Evolutionary conservation across 92 coral and sea anemone genomes (phyloP).

Genomic region (Porites divaricata): DNA sequence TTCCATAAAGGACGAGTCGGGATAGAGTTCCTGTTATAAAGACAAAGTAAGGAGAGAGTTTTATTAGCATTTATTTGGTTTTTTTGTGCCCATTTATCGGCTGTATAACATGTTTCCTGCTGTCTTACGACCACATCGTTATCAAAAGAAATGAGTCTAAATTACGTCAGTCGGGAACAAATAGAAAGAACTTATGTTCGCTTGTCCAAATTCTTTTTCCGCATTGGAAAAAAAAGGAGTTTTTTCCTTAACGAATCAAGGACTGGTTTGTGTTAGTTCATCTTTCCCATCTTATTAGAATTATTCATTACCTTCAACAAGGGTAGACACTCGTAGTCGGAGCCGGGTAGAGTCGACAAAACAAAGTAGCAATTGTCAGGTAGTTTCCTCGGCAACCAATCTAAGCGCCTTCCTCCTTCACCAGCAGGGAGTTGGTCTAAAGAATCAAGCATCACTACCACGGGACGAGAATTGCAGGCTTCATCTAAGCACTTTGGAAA

Average conservation of each 20-base stretch:
- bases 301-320: constrained; percentile 72
- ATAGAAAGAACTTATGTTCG: too few relatives aligned
- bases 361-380: constrained; percentile 80
- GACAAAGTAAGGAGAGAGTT: neutral
- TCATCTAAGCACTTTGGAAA: constrained; percentile 88
- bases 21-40: constrained; percentile 68
- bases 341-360: constrained; percentile 87
- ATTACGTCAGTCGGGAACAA: too few relatives aligned
- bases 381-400: constrained; percentile 86
- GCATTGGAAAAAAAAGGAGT: too few relatives aligned
- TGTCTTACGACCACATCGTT: too few relatives aligned
- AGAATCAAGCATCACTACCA: constrained; percentile 92
- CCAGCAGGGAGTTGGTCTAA: constrained; percentile 90
- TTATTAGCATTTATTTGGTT: neutral
- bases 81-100: neutral
- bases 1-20: constrained; percentile 74
- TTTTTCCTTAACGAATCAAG: too few relatives aligned
- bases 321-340: constrained; percentile 82
- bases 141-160: too few relatives aligned
- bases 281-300: too few relatives aligned
- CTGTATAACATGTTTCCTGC: neutral
- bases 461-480: constrained; percentile 65
- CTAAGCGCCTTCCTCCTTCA: constrained; percentile 90
- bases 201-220: too few relatives aligned
- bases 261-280: too few relatives aligned